Evolutionary conservation across 2,888 invertebrate species (phyloP).

Genomic region (Uropetala carovei): DNA sequence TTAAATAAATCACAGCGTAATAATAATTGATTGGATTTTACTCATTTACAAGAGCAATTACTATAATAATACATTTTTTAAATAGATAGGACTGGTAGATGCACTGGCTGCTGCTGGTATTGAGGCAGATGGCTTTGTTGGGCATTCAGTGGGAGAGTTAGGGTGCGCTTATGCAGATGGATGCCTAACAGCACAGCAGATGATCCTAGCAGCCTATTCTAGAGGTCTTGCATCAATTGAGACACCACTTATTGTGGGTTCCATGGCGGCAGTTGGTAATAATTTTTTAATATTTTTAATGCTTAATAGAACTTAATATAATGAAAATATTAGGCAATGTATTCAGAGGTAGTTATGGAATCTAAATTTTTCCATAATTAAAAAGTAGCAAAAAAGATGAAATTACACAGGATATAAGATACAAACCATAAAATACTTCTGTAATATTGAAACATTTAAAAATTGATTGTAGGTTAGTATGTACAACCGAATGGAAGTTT

Average conservation of each 20-base stretch:
- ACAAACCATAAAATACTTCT: no score
- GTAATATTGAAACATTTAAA: no score
- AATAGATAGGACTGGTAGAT: constrained; percentile 82
- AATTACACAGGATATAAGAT: no score
- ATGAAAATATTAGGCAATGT: no score
- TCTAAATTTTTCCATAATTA: no score
- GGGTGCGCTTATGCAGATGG: constrained; percentile 98
- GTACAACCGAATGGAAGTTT: no score
- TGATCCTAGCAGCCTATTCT: constrained; percentile 90
- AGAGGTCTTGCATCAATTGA: constrained; percentile 74
- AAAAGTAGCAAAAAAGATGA: no score
- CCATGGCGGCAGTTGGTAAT: constrained; percentile 76
- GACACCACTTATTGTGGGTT: constrained; percentile 71
- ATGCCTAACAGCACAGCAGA: constrained; percentile 90
- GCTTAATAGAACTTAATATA: no score
- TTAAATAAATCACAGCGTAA: background rate
- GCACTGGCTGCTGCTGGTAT: constrained; percentile 80
- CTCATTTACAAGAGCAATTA: background rate
- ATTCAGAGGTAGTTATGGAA: no score
- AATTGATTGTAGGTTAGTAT: no score
- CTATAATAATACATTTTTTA: background rate
- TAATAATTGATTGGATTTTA: background rate
- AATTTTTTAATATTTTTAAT: background rate
- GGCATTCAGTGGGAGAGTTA: constrained; percentile 96
- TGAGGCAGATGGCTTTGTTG: constrained; percentile 84